Base-by-base conservation (phyloP, 1,140 invertebrate genomes). In the Trichonephila clavata region DNA sequence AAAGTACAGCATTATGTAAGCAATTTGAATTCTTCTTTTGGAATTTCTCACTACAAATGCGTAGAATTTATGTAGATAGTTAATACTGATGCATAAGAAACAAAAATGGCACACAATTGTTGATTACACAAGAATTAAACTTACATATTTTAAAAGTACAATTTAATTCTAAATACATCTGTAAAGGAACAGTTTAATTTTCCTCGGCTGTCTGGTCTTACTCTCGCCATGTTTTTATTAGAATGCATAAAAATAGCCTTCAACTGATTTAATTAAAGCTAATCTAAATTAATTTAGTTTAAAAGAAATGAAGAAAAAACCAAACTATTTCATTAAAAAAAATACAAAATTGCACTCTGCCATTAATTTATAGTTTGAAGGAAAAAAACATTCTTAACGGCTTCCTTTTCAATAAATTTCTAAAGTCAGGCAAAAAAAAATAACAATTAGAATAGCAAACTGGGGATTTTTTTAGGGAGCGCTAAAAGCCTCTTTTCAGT, bases 211-310 rank as follows among this genome's bases (percentile, higher is more conserved):
- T 2, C 27, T 84, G 59, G 83, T 84, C 7, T 84, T 60, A 84
- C 59, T 59, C 57, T 27, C 24, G 60, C 21, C 59, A 20, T 14
- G 6, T 84, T 84, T 84, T 84, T 84, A 84, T 24, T 60, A 16
- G 59, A 24, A 60, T 24, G 13, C 57, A 84, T 84, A 84, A 84
- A 84, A 84, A 57, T 6, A 84, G 43, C 83, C n/a, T 24, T n/a
- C 18, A 24, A 50, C 83, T 84, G 43, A 84, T 84, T 84, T 84
- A 84, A 84, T 84, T 84, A 84, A 84, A 84, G 83, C 83, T 84
- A 84, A 84, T 84, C 43, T 60, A 50, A 84, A 84, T 84, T 84
- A 84, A 84, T 84, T 84, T 59, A 84, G 50, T 84, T 60, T 84
- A 57, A 84, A 84, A 59, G 21, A 84, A 84, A 59, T 10, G 7